Evolutionary conservation across 1,140 invertebrate genomes (phyloP).

Genomic region (Zaprionus ghesquierei): DNA sequence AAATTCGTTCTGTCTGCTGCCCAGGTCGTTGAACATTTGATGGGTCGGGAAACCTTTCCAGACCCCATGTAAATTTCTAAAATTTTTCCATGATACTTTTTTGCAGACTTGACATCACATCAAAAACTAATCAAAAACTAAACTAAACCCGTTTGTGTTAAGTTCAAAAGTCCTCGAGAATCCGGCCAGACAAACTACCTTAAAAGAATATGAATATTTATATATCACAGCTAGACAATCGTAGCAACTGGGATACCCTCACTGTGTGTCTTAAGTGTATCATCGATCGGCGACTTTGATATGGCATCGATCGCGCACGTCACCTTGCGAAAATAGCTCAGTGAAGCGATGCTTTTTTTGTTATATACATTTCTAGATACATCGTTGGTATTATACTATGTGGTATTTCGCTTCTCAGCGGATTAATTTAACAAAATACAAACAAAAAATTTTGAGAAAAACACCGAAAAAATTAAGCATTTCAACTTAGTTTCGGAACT

Average conservation of each 20-base stretch:
- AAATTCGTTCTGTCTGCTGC: slow-evolving; percentile 55
- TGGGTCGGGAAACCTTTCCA: background rate
- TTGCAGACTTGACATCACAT: background rate
- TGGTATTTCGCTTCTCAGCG: slow-evolving; percentile 39
- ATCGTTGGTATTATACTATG: background rate
- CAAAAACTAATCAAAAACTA: background rate
- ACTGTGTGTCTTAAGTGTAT: background rate
- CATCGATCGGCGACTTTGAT: slow-evolving; percentile 27
- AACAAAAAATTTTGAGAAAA: slow-evolving; percentile 10
- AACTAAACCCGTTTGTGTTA: background rate
- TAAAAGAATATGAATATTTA: background rate
- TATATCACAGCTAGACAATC: background rate
- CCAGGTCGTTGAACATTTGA: slow-evolving; percentile 32
- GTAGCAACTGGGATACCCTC: background rate
- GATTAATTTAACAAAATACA: slow-evolving; percentile 68
- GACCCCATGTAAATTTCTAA: background rate
- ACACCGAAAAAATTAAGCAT: slow-evolving; percentile 45
- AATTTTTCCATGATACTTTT: background rate
- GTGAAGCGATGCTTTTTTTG: slow-evolving; percentile 1
- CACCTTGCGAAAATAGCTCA: slow-evolving; percentile 57
- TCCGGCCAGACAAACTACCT: background rate
- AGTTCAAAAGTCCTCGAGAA: background rate
- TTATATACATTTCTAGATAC: background rate
- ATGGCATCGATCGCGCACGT: slow-evolving; percentile 36
- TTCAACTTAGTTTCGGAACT: slow-evolving; percentile 75